phyloP scores from a whole-genome alignment of 2,113 vertebrate species.

The Sphyrna mokarran region DNA sequence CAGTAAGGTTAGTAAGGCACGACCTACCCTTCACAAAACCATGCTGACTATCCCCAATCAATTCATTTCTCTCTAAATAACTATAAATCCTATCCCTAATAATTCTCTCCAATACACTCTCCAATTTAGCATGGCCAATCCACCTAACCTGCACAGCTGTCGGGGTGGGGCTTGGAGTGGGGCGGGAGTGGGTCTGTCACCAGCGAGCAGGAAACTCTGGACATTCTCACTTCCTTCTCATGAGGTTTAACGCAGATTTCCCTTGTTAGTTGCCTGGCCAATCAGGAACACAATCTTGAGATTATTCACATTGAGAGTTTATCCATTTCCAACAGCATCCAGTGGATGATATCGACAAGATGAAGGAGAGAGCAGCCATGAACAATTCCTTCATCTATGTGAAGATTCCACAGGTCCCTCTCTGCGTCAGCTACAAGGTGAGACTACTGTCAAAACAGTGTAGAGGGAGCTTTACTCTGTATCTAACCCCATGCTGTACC shows the following conservation, averaged over 20 bases:
- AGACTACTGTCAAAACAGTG: conserved; percentile 32
- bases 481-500: no score
- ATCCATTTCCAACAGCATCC: conserved; percentile 68
- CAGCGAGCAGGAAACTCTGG: neutral
- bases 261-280: neutral
- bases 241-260: neutral
- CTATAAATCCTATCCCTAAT: no score
- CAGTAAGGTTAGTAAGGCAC: no score
- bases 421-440: conserved; percentile 98
- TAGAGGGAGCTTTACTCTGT: no score
- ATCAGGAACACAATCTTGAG: conserved; percentile 20
- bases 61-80: no score
- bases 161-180: no score
- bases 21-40: no score
- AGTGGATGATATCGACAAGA: conserved; percentile 96
- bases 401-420: conserved; percentile 95
- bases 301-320: neutral
- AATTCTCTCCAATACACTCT: no score
- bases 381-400: conserved; percentile 99
- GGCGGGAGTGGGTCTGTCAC: neutral
- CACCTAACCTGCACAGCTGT: no score
- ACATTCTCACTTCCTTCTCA: no score
- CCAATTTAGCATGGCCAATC: no score
- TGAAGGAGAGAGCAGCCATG: conserved; percentile 97
- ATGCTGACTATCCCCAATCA: no score